Evolutionary conservation across 2,888 invertebrate species (phyloP).

Genomic region (Neria commutata): DNA sequence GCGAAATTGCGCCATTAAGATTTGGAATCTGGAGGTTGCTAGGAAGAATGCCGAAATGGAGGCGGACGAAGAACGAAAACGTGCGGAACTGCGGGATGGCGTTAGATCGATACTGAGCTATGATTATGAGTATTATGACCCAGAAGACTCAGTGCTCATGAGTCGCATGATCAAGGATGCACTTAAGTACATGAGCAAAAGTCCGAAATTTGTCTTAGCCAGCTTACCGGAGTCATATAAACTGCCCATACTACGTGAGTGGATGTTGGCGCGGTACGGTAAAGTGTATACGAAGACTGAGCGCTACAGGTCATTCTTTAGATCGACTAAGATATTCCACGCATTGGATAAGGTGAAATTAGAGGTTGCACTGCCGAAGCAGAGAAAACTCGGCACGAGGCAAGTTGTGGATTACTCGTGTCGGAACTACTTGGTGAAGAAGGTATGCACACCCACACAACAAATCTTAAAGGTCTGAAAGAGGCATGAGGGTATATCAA

Average conservation of each 20-base stretch:
- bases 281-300: slow-evolving; percentile 40
- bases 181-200: slow-evolving; percentile 40
- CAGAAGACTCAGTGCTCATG: slow-evolving; percentile 43
- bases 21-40: slow-evolving; percentile 28
- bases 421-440: slow-evolving; percentile 31
- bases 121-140: slow-evolving; percentile 35
- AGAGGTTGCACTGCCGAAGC: slow-evolving; percentile 27
- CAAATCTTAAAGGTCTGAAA: no score
- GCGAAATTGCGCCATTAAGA: slow-evolving; percentile 26
- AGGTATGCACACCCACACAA: slow-evolving; percentile 28
- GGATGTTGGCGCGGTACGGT: slow-evolving; percentile 50
- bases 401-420: slow-evolving; percentile 32
- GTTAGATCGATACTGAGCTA: slow-evolving; percentile 8
- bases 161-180: slow-evolving; percentile 41
- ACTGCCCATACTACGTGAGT: slow-evolving; percentile 47
- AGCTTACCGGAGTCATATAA: slow-evolving; percentile 48
- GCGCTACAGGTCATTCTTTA: slow-evolving; percentile 20
- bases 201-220: slow-evolving; percentile 51
- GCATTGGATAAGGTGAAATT: slow-evolving; percentile 26
- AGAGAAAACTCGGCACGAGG: slow-evolving; percentile 26
- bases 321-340: slow-evolving; percentile 34
- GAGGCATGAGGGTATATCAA: no score
- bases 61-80: slow-evolving; percentile 5
- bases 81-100: neutral
- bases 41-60: slow-evolving; percentile 23